phyloP scores from a whole-genome alignment of 1,140 invertebrate genomes.

The Agraylea sexmaculata region DNA sequence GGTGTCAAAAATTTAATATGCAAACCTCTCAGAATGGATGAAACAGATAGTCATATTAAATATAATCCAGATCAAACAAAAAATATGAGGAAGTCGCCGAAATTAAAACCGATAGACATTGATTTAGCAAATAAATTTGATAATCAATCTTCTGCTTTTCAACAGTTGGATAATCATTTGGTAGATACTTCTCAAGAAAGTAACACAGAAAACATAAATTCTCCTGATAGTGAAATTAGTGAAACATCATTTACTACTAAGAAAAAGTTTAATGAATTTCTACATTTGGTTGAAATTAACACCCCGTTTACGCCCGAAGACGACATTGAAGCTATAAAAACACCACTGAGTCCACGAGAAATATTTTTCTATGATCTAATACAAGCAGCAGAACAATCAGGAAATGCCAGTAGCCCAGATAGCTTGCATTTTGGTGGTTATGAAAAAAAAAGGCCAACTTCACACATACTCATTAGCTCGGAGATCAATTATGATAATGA shows the following conservation, averaged over 20 bases:
- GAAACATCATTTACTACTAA: slow-evolving; percentile 1
- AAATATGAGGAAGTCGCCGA: slow-evolving; percentile 14
- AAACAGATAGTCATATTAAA: not conserved
- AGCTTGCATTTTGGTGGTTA: slow-evolving; percentile 14
- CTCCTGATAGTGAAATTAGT: slow-evolving; percentile 1
- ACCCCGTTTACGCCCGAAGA: slow-evolving; percentile 14
- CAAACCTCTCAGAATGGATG: not conserved
- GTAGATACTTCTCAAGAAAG: slow-evolving; percentile 14
- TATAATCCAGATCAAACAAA: not conserved
- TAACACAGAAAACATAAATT: slow-evolving; percentile 5
- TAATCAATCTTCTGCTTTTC: too few relatives aligned
- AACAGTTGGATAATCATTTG: too few relatives aligned
- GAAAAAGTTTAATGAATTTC: slow-evolving; percentile 17
- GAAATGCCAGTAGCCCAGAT: slow-evolving; percentile 16
- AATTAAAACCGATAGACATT: slow-evolving; percentile 17
- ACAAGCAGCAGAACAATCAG: slow-evolving; percentile 18
- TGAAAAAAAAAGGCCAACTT: slow-evolving; percentile 17
- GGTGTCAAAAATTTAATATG: slow-evolving; percentile 15
- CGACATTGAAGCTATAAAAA: slow-evolving; percentile 6
- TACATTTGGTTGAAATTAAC: slow-evolving; percentile 20
- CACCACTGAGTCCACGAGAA: slow-evolving; percentile 19
- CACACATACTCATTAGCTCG: slow-evolving; percentile 17
- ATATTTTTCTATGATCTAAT: slow-evolving; percentile 21
- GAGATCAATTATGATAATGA: slow-evolving; percentile 16
- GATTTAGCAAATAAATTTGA: slow-evolving; percentile 20